Conservation (phyloP, 2,113 vertebrate genomes). For the Callorhinus ursinus region DNA sequence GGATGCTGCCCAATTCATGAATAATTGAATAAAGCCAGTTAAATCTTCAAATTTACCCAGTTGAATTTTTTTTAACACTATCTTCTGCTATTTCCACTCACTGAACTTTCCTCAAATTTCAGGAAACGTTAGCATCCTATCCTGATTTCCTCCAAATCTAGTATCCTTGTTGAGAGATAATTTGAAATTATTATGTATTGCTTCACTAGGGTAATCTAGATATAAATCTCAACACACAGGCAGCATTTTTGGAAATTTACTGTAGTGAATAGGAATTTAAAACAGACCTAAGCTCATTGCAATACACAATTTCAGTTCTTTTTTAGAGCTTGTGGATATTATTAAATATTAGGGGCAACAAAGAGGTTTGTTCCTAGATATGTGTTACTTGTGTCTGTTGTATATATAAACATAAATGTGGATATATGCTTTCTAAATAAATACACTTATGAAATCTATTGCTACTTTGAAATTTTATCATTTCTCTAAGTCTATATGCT, state of each 20-base stretch:
- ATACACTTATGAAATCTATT: slow-evolving; percentile 17
- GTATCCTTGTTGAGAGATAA: neutral
- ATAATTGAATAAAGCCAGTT: neutral
- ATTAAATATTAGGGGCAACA: neutral
- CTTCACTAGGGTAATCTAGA: neutral
- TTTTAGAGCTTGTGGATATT: neutral
- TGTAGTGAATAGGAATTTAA: slow-evolving; percentile 30
- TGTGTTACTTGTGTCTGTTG: neutral
- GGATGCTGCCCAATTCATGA: neutral
- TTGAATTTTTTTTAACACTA: neutral
- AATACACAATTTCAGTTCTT: neutral
- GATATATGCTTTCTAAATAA: neutral
- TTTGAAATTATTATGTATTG: slow-evolving; percentile 32
- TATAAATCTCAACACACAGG: neutral
- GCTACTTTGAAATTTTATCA: slow-evolving; percentile 27
- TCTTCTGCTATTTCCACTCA: neutral
- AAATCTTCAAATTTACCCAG: neutral
- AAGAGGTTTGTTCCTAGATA: neutral
- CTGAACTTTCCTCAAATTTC: neutral
- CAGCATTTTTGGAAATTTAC: slow-evolving; percentile 15
- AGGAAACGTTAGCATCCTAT: neutral
- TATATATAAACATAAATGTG: neutral
- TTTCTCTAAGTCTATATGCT: neutral
- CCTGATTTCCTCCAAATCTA: neutral
- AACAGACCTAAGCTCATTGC: neutral